These are phyloP conservation scores for Crocuta crocuta DNA, from an alignment of 2,113 vertebrate species.

Conservation along the genomic window DNA sequence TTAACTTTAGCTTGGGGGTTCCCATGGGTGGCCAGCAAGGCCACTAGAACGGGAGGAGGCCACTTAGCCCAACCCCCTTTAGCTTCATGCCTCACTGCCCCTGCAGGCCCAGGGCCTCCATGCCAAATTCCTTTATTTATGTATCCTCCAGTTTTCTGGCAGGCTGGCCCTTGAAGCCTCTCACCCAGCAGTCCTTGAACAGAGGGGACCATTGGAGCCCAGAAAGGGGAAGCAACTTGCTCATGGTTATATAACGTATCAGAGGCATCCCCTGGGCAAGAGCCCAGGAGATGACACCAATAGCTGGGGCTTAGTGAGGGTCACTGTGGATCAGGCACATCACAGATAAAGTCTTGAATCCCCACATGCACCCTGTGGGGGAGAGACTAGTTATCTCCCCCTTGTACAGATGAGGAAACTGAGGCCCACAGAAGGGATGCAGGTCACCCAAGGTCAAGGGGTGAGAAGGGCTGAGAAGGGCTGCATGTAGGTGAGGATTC, in stretches of 20 bases:
- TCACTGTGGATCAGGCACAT: not conserved
- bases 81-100: too few relatives aligned
- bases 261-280: not conserved
- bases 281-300: not conserved
- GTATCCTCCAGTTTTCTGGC: not conserved
- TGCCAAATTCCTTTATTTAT: not conserved
- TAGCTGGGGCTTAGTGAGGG: not conserved
- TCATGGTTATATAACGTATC: not conserved
- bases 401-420: not conserved
- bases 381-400: not conserved
- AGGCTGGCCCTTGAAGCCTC: not conserved
- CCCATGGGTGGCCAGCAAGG: not conserved
- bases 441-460: not conserved
- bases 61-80: not conserved
- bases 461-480: not conserved
- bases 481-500: not conserved
- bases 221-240: not conserved
- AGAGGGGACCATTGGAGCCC: not conserved
- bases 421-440: not conserved
- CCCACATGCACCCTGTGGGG: not conserved
- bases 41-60: not conserved
- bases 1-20: conserved; percentile 42
- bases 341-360: not conserved
- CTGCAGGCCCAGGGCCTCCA: conserved; percentile 5
- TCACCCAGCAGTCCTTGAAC: not conserved